Evolutionary conservation across 2,888 invertebrate species (phyloP).

Genomic region (Rhagonycha lutea): DNA sequence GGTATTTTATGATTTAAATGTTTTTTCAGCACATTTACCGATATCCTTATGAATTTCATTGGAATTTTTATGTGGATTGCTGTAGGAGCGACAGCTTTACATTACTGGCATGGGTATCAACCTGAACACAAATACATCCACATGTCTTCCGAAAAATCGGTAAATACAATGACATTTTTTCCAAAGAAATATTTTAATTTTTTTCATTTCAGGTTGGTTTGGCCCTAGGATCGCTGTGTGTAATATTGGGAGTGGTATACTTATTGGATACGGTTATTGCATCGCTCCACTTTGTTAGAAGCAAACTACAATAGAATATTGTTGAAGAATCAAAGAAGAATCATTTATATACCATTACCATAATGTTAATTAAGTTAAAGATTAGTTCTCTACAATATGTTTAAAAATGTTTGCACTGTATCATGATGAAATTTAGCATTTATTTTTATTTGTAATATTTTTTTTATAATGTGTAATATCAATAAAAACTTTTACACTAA

Average conservation of each 20-base stretch:
- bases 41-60: conserved; percentile 86
- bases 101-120: conserved; percentile 89
- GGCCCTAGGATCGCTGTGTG: conserved; percentile 79
- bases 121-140: conserved; percentile 76
- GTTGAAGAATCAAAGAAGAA: neutral
- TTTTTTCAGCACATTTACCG: conserved; percentile 68
- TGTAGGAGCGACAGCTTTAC: conserved; percentile 82
- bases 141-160: conserved; percentile 75
- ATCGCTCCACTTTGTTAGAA: conserved; percentile 56
- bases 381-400: neutral
- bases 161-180: conserved; percentile 25
- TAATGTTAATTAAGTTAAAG: neutral
- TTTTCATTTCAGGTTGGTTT: conserved; percentile 64
- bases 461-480: neutral
- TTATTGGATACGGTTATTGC: conserved; percentile 79
- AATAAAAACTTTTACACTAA: neutral
- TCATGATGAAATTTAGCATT: neutral
- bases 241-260: conserved; percentile 79
- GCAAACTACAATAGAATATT: conserved; percentile 18
- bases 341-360: neutral
- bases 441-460: neutral
- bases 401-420: neutral
- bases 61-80: conserved; percentile 85
- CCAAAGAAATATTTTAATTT: neutral
- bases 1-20: neutral